Evolutionary conservation across 30 jellyfish, hydroid and myxozoan genomes (phyloP), one percentile per base, ranked within the genome.

Genomic region (Turritopsis rubra): DNA sequence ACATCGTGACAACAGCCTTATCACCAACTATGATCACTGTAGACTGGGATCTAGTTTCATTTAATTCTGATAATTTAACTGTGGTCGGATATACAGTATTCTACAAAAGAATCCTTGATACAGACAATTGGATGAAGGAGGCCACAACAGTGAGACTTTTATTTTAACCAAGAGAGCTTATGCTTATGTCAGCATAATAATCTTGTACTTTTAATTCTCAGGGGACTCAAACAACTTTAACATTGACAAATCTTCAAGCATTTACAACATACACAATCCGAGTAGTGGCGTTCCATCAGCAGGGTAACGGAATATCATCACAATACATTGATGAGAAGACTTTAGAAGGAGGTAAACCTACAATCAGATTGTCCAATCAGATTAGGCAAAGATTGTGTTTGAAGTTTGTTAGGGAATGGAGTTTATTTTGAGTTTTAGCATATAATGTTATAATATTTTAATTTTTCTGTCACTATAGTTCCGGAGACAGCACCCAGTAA

Each of bases 341-440:
- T 7, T 73, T 72, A 29, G 90, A 83, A 73, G 90, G 90, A 74
- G 71, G 90, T 83, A 28, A 72, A 80, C 20, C n/a, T n/a, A n/a
- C n/a, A n/a, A n/a, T n/a, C n/a, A n/a, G n/a, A n/a, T n/a, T n/a
- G n/a, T n/a, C n/a, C n/a, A n/a, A n/a, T n/a, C n/a, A n/a, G n/a
- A n/a, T n/a, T n/a, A n/a, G n/a, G n/a, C n/a, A n/a, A n/a, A n/a
- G n/a, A n/a, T n/a, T n/a, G n/a, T n/a, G n/a, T n/a, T n/a, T n/a
- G n/a, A n/a, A n/a, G n/a, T n/a, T n/a, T n/a, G n/a, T n/a, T n/a
- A n/a, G n/a, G n/a, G n/a, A n/a, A n/a, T n/a, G n/a, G n/a, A n/a
- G n/a, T n/a, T n/a, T n/a, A n/a, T n/a, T n/a, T n/a, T n/a, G n/a
- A n/a, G n/a, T n/a, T n/a, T n/a, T n/a, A n/a, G n/a, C n/a, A n/a